These are phyloP conservation scores for Athene cunicularia DNA, from an alignment of 2,113 vertebrate species.

Conservation along the genomic window DNA sequence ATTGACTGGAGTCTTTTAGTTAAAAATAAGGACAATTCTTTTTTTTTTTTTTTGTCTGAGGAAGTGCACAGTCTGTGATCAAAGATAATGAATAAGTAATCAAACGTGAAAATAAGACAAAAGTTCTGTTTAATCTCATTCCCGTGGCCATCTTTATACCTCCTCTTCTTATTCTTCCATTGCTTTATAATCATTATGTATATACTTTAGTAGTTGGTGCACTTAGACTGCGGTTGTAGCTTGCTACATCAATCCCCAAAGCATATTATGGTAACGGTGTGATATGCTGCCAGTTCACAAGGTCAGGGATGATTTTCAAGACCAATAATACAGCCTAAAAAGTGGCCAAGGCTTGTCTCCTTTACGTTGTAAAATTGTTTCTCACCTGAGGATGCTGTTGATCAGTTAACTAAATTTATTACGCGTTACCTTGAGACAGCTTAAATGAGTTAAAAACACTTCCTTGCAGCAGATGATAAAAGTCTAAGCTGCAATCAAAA, in stretches of 20 bases:
- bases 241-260: neutral
- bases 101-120: neutral
- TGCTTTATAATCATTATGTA: conserved; percentile 13
- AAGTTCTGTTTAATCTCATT: neutral
- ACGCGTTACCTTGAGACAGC: neutral
- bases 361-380: neutral
- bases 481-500: neutral
- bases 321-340: neutral
- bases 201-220: conserved; percentile 15
- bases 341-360: neutral
- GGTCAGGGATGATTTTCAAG: conserved; percentile 31
- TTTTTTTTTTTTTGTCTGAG: neutral
- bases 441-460: neutral
- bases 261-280: neutral
- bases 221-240: neutral
- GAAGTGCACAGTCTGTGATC: neutral
- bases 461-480: neutral
- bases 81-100: neutral
- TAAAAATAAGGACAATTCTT: neutral
- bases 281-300: neutral
- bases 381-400: conserved; percentile 11
- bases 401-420: neutral
- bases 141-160: neutral
- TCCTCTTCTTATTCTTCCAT: neutral
- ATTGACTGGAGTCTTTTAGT: neutral